These are phyloP conservation scores for Dipodomys spectabilis DNA, from an alignment of 2,113 vertebrate genomes.

Conservation along the genomic window DNA sequence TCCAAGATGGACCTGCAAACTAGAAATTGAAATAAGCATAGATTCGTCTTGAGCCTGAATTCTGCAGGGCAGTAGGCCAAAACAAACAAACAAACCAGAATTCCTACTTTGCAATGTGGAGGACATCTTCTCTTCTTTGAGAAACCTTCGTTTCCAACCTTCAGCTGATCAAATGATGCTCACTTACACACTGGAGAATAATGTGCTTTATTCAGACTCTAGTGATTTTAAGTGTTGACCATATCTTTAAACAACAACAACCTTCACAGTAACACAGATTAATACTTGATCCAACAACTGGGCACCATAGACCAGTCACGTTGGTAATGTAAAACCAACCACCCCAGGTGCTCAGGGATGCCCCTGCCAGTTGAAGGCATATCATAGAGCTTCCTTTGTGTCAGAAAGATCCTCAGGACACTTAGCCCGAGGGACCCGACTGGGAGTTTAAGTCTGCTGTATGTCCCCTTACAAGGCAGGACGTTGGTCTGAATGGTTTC, in stretches of 20 bases:
- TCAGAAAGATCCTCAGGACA: neutral
- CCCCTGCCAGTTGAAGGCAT: neutral
- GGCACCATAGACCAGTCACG: neutral
- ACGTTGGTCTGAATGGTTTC: neutral
- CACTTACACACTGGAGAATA: neutral
- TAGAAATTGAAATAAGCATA: constrained; percentile 5
- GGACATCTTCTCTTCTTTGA: neutral
- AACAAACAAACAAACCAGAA: neutral
- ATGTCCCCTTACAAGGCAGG: neutral
- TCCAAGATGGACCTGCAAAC: neutral
- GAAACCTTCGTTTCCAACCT: neutral
- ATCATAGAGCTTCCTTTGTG: neutral
- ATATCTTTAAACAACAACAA: neutral
- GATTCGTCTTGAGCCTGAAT: neutral
- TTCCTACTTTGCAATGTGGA: neutral
- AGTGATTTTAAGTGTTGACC: neutral
- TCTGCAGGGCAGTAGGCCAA: neutral
- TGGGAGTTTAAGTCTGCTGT: neutral
- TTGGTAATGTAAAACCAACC: neutral
- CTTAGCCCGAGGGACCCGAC: neutral
- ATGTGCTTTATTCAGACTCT: constrained; percentile 11
- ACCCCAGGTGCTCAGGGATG: neutral
- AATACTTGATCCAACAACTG: neutral
- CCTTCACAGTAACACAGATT: neutral
- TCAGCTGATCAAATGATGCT: neutral